phyloP scores from a whole-genome alignment of 2,888 invertebrate species.

The Drosophila infuscata region DNA sequence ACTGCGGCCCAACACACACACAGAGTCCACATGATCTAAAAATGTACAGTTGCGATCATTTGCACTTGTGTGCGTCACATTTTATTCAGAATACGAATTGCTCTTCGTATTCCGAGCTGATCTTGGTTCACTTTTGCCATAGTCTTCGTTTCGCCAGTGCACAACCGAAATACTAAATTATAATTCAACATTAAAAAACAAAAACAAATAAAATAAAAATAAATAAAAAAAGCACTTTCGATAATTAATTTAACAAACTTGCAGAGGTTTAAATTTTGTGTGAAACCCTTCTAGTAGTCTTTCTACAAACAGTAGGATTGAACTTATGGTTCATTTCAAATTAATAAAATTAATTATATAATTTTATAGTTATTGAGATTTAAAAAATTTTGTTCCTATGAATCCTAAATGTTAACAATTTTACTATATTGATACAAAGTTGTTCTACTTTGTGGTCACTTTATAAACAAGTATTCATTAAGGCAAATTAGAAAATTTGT shows the following conservation, averaged over 20 bases:
- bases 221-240: background rate
- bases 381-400: background rate
- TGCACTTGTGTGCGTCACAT: constrained; percentile 22
- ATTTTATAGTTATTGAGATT: background rate
- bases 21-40: constrained; percentile 46
- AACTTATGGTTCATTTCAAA: background rate
- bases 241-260: constrained; percentile 19
- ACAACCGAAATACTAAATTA: constrained; percentile 20
- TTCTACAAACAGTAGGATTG: background rate
- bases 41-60: constrained; percentile 56
- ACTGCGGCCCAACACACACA: constrained; percentile 10
- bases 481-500: background rate
- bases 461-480: background rate
- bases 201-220: constrained; percentile 2
- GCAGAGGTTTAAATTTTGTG: constrained; percentile 21
- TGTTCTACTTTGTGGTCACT: background rate
- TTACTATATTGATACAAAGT: background rate
- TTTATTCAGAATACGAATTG: constrained; percentile 4
- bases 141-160: constrained; percentile 44
- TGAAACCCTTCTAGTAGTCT: background rate
- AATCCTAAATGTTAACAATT: background rate
- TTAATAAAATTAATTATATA: background rate
- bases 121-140: constrained; percentile 48
- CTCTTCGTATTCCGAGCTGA: constrained; percentile 6
- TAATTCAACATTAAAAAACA: constrained; percentile 31